Conservation (phyloP, 2,888 invertebrate species). For the Chalcis sispes region DNA sequence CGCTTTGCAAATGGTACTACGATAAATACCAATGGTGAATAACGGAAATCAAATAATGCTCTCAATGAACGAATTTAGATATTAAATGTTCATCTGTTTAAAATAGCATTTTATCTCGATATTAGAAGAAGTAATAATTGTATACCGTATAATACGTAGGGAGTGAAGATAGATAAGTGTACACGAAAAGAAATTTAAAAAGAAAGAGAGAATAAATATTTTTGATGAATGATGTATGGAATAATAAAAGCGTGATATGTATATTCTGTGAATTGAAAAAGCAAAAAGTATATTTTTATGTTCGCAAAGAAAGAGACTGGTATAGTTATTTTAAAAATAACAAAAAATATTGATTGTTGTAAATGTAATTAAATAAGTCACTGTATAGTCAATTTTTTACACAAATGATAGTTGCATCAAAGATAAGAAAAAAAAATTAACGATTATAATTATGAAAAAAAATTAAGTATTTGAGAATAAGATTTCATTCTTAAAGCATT, state of each 20-base stretch:
- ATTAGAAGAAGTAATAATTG: slow-evolving; percentile 40
- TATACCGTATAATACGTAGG: slow-evolving; percentile 29
- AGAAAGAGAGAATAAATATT: slow-evolving; percentile 61
- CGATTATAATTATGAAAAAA: slow-evolving; percentile 12
- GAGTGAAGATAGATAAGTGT: slow-evolving; percentile 31
- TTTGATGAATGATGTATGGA: slow-evolving; percentile 61
- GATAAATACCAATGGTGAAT: slow-evolving; percentile 20
- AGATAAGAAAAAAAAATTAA: slow-evolving; percentile 11
- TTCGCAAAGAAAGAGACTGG: slow-evolving; percentile 65
- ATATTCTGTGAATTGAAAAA: slow-evolving; percentile 64
- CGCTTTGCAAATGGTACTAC: slow-evolving; percentile 46
- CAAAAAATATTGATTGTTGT: slow-evolving; percentile 56
- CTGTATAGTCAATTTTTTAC: slow-evolving; percentile 61
- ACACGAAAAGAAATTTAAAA: slow-evolving; percentile 22
- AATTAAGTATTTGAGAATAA: slow-evolving; percentile 27
- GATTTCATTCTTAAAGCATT: slow-evolving; percentile 26
- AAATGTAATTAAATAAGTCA: slow-evolving; percentile 55
- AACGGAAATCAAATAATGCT: slow-evolving; percentile 49
- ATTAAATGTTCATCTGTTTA: slow-evolving; percentile 51
- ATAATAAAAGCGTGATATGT: slow-evolving; percentile 68
- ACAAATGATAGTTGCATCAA: slow-evolving; percentile 38
- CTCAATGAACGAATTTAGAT: slow-evolving; percentile 53
- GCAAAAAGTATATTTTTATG: slow-evolving; percentile 71
- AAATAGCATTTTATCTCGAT: slow-evolving; percentile 53
- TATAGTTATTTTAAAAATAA: slow-evolving; percentile 61